Evolutionary conservation across 2,113 vertebrate genomes (phyloP), one percentile per base, ranked within the genome.

Genomic region (Arizona elegans): DNA sequence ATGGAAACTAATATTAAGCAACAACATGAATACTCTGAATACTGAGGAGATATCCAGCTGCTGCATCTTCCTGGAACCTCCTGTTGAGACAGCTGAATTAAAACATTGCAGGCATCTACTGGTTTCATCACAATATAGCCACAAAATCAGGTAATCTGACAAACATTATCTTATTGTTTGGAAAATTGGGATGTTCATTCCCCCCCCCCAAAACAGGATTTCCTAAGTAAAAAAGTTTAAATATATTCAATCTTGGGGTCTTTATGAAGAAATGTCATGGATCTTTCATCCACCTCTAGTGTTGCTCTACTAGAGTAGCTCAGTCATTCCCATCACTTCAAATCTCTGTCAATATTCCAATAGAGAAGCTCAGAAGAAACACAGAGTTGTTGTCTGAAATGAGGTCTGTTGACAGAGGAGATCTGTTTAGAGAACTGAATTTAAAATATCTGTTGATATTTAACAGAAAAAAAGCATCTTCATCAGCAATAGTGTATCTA

Each of bases 401-500:
- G 75, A 43, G 8, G 8, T 81, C 17, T 81, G 8, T 81, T 8
- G 33, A 38, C 15, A 38, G 81, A n/a, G 50, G 70, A 91, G 38
- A 95, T 95, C 91, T 38, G 89, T 92, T 93, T 94, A 88, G 88
- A 5, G 43, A 54, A 88, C 17, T n/a, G 33, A 54, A 29, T 53
- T 33, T 55, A 54, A 93, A 95, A 93, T 95, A 95, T 94, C 92
- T 95, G 93, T 95, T 91, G 94, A 86, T 93, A 43, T 86, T 94
- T 24, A 0, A 62, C 90, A 91, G 94, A n/a, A 89, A 91, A 33
- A 93, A 92, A 94, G 81, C 29, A 96, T 95, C 92, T 93, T 91
- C 95, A 95, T 87, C 89, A 94, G 93, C 94, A 96, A 94, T 94
- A 93, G 93, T 96, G 94, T 94, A 94, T 94, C 89, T 91, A 4